A percentile compares a stretch with the other conserved stretches of the same genome.
These are phyloP conservation scores for Platysteira castanea DNA, from an alignment of 2,113 vertebrate genomes.

Conservation along the genomic window DNA sequence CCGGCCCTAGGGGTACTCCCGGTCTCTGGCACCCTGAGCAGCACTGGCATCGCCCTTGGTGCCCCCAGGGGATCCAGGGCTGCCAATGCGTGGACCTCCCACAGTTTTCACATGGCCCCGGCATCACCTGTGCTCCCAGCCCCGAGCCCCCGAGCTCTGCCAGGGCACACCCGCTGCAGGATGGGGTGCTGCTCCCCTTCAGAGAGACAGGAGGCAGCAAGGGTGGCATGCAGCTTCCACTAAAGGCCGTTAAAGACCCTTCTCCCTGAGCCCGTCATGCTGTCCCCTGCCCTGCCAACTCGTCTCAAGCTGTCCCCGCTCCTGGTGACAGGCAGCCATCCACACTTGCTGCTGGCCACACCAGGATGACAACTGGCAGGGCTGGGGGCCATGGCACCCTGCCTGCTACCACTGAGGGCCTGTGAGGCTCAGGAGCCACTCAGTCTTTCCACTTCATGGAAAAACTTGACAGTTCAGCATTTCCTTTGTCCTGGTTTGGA, in stretches of 20 bases:
- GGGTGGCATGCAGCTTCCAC: not conserved
- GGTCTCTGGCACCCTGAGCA: not conserved
- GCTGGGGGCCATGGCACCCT: not conserved
- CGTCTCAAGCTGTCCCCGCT: accelerated
- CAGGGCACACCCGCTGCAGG: not conserved
- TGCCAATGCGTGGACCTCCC: accelerated
- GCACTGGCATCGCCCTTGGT: not conserved
- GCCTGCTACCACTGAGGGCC: not conserved
- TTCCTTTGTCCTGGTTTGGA: not conserved
- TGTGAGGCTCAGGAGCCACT: accelerated
- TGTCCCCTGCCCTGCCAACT: too few relatives aligned
- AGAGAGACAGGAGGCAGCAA: not conserved
- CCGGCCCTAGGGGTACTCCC: accelerated
- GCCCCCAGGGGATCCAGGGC: not conserved
- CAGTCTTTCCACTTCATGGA: not conserved
- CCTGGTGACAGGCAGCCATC: not conserved
- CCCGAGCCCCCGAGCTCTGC: accelerated
- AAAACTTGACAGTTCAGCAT: not conserved
- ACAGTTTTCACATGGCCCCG: accelerated
- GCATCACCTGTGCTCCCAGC: not conserved
- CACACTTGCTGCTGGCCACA: not conserved
- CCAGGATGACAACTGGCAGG: accelerated
- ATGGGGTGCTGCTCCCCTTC: not conserved
- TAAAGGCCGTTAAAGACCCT: not conserved
- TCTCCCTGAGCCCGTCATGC: not conserved